A percentile compares a stretch with the other conserved stretches of the same genome.
Evolutionary conservation across 2,797 vertebrate genomes (phyloP).

Genomic region (Sebastes hubbsi): DNA sequence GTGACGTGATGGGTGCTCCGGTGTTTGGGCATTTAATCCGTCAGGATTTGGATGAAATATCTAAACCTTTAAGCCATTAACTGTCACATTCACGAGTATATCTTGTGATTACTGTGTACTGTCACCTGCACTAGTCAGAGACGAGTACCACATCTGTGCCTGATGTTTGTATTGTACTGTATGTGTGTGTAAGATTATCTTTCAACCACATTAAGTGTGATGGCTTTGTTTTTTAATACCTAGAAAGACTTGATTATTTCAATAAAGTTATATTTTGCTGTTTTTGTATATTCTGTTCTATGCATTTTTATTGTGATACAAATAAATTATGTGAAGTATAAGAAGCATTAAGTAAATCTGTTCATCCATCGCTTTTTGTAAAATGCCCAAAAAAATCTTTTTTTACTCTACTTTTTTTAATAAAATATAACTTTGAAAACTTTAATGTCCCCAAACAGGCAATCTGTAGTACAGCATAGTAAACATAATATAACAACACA

Average conservation of each 20-base stretch:
- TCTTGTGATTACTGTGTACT: background rate
- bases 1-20: background rate
- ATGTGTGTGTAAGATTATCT: slow-evolving; percentile 6
- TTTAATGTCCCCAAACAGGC: too few species aligned
- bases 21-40: background rate
- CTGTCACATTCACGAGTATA: background rate
- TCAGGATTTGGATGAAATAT: background rate
- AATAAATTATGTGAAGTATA: background rate
- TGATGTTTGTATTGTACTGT: slow-evolving; percentile 58
- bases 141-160: slow-evolving; percentile 59
- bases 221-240: slow-evolving; percentile 54
- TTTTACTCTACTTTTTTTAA: too few species aligned
- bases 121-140: slow-evolving; percentile 42
- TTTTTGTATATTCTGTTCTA: slow-evolving; percentile 55
- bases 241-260: slow-evolving; percentile 59
- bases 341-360: background rate
- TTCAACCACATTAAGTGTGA: slow-evolving; percentile 10
- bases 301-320: background rate
- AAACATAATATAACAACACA: too few species aligned
- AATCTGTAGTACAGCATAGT: too few species aligned
- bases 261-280: slow-evolving; percentile 75
- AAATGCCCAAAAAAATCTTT: too few species aligned
- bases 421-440: too few species aligned
- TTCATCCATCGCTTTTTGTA: background rate
- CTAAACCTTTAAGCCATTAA: background rate